Evolutionary conservation across 1,140 invertebrate species (phyloP).

Genomic region (Hypothenemus hampei): DNA sequence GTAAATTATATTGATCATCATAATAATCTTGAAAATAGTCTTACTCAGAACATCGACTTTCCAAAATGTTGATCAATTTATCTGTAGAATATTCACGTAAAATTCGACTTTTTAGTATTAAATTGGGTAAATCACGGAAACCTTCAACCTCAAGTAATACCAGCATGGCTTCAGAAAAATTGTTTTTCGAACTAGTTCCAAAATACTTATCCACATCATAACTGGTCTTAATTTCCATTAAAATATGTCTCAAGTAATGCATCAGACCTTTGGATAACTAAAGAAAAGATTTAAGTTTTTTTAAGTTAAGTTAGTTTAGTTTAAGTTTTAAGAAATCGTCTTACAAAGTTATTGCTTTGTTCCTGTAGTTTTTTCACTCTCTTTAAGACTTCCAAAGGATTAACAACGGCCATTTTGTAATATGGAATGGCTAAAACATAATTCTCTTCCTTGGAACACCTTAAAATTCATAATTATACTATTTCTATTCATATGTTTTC

Average conservation of each 20-base stretch:
- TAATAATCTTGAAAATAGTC: not conserved
- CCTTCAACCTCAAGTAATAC: slow-evolving; percentile 45
- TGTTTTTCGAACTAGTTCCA: slow-evolving; percentile 46
- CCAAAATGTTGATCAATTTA: slow-evolving; percentile 50
- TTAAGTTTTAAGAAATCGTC: not conserved
- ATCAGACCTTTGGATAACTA: slow-evolving; percentile 49
- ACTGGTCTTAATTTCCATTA: slow-evolving; percentile 46
- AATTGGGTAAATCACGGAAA: slow-evolving; percentile 48
- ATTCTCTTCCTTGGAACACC: slow-evolving; percentile 46
- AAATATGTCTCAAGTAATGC: slow-evolving; percentile 49
- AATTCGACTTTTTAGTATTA: slow-evolving; percentile 52
- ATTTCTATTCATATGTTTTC: too few relatives aligned
- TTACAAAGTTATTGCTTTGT: slow-evolving; percentile 36
- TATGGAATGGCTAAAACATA: slow-evolving; percentile 56
- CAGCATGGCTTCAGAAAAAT: slow-evolving; percentile 50
- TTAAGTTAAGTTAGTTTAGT: too few relatives aligned
- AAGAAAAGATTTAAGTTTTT: not conserved
- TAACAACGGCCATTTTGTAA: slow-evolving; percentile 55
- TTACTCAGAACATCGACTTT: slow-evolving; percentile 32
- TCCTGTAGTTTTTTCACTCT: slow-evolving; percentile 45
- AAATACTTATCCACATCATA: slow-evolving; percentile 47
- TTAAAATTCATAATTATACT: too few relatives aligned
- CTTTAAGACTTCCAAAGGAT: slow-evolving; percentile 48
- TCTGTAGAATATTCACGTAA: slow-evolving; percentile 56
- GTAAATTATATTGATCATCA: not conserved